A percentile compares a stretch with the other conserved stretches of the same genome.
Evolutionary conservation across 2,113 vertebrate species (phyloP).

Genomic region (Platichthys flesus): DNA sequence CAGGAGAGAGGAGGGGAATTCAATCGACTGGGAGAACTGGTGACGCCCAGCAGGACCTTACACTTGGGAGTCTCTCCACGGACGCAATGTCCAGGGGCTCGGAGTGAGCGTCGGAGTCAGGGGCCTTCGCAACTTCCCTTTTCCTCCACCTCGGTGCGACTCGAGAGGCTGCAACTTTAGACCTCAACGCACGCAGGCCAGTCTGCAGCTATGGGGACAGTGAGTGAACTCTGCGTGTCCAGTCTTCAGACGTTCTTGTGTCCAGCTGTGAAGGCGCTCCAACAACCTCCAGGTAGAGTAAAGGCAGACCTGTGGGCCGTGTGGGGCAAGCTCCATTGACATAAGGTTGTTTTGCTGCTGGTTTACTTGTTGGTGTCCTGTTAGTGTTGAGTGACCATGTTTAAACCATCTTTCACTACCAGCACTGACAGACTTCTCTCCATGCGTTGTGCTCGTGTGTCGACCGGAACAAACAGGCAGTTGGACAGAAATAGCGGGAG

Average conservation of each 20-base stretch:
- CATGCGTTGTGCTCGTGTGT: neutral
- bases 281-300: conserved; percentile 79
- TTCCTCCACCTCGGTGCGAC: neutral
- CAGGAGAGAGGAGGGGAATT: neutral
- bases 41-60: conserved; percentile 38
- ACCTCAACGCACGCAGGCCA: neutral
- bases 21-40: conserved; percentile 18
- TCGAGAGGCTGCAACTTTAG: neutral
- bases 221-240: conserved; percentile 89
- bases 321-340: no score
- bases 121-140: conserved; percentile 24
- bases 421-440: neutral
- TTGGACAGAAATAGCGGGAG: conserved; percentile 47
- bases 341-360: neutral
- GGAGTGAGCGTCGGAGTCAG: conserved; percentile 24
- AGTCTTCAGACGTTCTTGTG: conserved; percentile 90
- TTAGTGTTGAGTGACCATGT: neutral
- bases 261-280: conserved; percentile 73
- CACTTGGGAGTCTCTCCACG: conserved; percentile 32
- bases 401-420: neutral
- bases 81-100: conserved; percentile 1
- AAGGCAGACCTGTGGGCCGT: neutral
- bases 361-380: neutral
- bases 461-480: conserved; percentile 18
- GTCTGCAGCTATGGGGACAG: conserved; percentile 84